Evolutionary conservation across 1,140 invertebrate species (phyloP).

Genomic region (Pseudomyrmex flavicornis): DNA sequence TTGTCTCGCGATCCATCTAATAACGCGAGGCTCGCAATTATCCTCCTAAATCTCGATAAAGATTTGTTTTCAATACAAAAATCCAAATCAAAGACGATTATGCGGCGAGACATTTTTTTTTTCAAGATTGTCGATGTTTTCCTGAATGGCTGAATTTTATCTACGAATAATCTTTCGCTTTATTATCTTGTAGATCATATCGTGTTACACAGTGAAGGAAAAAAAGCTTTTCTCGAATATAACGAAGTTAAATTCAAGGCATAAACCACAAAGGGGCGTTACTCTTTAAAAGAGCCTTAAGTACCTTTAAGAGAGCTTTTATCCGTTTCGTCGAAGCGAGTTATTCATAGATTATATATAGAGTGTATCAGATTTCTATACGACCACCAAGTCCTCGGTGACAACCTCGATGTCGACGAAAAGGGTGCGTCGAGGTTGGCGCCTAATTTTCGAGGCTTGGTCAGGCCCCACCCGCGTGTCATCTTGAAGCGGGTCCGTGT

Average conservation of each 20-base stretch:
- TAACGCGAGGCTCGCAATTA: conserved; percentile 16
- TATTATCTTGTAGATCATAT: neutral
- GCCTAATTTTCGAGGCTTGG: conserved; percentile 69
- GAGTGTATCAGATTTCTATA: conserved; percentile 60
- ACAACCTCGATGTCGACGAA: conserved; percentile 45
- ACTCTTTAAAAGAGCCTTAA: conserved; percentile 27
- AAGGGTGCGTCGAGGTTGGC: conserved; percentile 60
- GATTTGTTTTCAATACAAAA: neutral
- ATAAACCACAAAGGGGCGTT: neutral
- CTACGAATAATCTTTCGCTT: neutral
- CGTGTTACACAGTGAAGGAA: neutral
- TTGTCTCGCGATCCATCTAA: neutral
- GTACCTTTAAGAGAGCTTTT: conserved; percentile 41
- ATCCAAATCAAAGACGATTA: neutral
- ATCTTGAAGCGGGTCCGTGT: conserved; percentile 64
- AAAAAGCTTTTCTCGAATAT: neutral
- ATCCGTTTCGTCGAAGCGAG: conserved; percentile 25
- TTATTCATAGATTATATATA: conserved; percentile 50
- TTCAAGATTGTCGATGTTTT: neutral
- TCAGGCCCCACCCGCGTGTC: conserved; percentile 62
- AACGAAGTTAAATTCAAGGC: neutral
- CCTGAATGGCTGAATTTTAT: neutral
- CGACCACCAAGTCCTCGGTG: conserved; percentile 15
- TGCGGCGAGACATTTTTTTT: too few relatives aligned
- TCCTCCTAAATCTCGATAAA: conserved; percentile 13